These are phyloP conservation scores for Lasioglossum leucozonium DNA, from an alignment of 2,888 invertebrate species.

Conservation along the genomic window DNA sequence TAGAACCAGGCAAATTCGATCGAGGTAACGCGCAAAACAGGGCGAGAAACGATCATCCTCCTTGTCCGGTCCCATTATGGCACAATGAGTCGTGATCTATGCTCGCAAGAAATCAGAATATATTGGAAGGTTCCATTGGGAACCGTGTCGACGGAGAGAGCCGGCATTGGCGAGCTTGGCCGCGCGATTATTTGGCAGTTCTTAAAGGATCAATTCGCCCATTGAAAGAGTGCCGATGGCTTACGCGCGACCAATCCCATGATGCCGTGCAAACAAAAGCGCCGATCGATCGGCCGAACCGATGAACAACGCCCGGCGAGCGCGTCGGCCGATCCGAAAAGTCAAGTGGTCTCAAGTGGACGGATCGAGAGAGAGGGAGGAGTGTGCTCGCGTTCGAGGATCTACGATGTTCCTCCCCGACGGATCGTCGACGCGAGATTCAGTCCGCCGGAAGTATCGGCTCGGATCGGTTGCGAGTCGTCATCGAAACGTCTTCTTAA, in stretches of 20 bases:
- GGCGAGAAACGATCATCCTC: neutral
- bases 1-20: neutral
- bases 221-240: neutral
- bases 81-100: neutral
- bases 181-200: constrained; percentile 9
- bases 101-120: constrained; percentile 2
- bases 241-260: neutral
- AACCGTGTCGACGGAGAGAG: neutral
- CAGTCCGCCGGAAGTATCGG: neutral
- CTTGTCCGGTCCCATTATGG: neutral
- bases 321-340: neutral
- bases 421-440: neutral
- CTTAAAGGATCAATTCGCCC: constrained; percentile 23
- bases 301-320: constrained; percentile 27
- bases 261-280: constrained; percentile 32
- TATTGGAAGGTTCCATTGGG: constrained; percentile 16
- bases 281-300: neutral
- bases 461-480: neutral
- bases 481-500: neutral
- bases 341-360: neutral
- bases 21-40: neutral
- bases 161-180: neutral
- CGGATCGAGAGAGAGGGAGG: neutral
- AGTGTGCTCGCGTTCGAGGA: neutral
- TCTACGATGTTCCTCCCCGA: neutral